These are phyloP conservation scores for Platycheirus albimanus DNA, from an alignment of 2,888 invertebrate genomes.

Conservation along the genomic window DNA sequence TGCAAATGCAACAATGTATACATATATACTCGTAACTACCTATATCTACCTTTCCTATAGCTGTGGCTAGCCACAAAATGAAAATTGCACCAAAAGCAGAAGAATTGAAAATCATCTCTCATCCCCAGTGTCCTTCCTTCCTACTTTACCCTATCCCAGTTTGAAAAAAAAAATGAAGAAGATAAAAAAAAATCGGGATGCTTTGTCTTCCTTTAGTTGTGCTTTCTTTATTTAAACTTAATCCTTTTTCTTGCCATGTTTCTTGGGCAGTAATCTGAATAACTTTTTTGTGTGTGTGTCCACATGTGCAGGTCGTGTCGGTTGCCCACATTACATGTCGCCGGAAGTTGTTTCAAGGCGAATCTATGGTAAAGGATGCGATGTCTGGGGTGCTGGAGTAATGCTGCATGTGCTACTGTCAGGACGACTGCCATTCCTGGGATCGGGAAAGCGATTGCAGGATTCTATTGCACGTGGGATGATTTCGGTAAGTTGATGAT, in stretches of 20 bases:
- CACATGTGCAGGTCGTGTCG: slow-evolving; percentile 90
- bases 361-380: slow-evolving; percentile 96
- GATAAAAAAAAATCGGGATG: slow-evolving; percentile 48
- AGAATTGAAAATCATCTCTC: slow-evolving; percentile 65
- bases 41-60: slow-evolving; percentile 40
- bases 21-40: too few species aligned
- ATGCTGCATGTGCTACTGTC: slow-evolving; percentile 96
- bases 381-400: slow-evolving; percentile 99
- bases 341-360: slow-evolving; percentile 97
- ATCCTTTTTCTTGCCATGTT: slow-evolving; percentile 67
- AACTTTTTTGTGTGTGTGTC: slow-evolving; percentile 54
- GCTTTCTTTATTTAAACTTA: slow-evolving; percentile 69
- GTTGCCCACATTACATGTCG: slow-evolving; percentile 98
- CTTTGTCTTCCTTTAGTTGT: slow-evolving; percentile 68
- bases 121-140: slow-evolving; percentile 2
- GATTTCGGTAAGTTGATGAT: slow-evolving; percentile 86
- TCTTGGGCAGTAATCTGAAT: slow-evolving; percentile 66
- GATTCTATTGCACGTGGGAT: slow-evolving; percentile 94
- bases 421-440: slow-evolving; percentile 97
- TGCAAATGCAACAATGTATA: slow-evolving; percentile 57
- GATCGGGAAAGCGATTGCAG: slow-evolving; percentile 95
- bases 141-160: slow-evolving; percentile 18
- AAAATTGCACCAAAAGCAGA: slow-evolving; percentile 61
- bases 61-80: slow-evolving; percentile 50
- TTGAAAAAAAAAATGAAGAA: too few species aligned